Conservation (phyloP, 2,797 vertebrate species). For the Tympanoctomys barrerae region DNA sequence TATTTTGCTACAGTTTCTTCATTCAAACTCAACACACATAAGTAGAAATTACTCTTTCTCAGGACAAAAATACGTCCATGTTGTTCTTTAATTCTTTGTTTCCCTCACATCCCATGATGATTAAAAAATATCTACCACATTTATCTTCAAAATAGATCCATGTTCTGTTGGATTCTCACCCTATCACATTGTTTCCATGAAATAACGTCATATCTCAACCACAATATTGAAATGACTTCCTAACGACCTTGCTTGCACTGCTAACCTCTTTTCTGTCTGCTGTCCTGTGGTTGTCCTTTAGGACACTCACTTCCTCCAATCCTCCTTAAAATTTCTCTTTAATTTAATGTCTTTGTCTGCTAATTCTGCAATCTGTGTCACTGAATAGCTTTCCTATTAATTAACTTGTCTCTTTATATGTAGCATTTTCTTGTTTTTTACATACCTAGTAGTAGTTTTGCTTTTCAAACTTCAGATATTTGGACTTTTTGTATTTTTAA, state of each 20-base stretch:
- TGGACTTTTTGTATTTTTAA: not conserved
- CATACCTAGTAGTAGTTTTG: not conserved
- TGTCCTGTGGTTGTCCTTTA: no score
- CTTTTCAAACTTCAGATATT: not conserved
- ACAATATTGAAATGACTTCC: not conserved
- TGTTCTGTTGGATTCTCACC: not conserved
- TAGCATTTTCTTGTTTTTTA: not conserved
- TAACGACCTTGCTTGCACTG: not conserved
- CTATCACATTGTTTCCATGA: rapidly evolving
- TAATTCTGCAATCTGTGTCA: not conserved
- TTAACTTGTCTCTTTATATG: not conserved
- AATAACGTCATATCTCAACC: no score
- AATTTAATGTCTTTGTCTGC: not conserved
- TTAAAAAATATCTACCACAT: not conserved
- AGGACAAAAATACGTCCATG: not conserved
- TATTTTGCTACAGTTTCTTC: not conserved
- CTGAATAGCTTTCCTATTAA: not conserved
- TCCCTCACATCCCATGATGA: not conserved
- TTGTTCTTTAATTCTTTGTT: not conserved
- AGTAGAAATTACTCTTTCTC: not conserved
- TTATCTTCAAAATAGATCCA: not conserved
- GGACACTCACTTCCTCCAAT: not conserved
- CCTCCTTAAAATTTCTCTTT: not conserved
- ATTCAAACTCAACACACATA: not conserved
- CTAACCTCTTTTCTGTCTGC: not conserved